These are phyloP conservation scores for Drosophila hawaiiensis DNA, from an alignment of 2,888 invertebrate genomes.

Conservation along the genomic window DNA sequence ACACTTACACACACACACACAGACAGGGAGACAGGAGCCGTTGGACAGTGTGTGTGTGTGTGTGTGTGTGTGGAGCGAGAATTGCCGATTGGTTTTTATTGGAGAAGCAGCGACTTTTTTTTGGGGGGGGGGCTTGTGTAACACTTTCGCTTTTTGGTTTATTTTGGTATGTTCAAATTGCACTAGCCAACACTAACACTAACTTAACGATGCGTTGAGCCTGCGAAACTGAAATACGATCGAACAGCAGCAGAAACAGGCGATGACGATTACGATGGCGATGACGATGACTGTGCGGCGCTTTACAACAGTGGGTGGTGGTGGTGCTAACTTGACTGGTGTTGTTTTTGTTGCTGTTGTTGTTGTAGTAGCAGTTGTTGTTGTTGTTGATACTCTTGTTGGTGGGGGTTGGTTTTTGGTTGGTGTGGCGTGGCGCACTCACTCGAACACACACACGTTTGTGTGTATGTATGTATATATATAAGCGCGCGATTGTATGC, in stretches of 20 bases:
- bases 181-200: constrained; percentile 50
- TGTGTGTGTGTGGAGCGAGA: constrained; percentile 24
- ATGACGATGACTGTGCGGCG: constrained; percentile 58
- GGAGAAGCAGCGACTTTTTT: constrained; percentile 24
- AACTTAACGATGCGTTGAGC: constrained; percentile 45
- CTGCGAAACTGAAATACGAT: constrained; percentile 49
- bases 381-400: constrained; percentile 58
- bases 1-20: constrained; percentile 20
- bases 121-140: constrained; percentile 51
- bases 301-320: constrained; percentile 71
- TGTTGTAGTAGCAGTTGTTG: constrained; percentile 32
- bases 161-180: constrained; percentile 47
- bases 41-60: constrained; percentile 16
- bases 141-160: constrained; percentile 64
- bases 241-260: constrained; percentile 45
- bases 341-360: constrained; percentile 55
- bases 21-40: constrained; percentile 27
- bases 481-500: constrained; percentile 78
- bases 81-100: constrained; percentile 34
- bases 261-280: constrained; percentile 69
- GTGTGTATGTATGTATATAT: constrained; percentile 28
- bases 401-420: constrained; percentile 78
- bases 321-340: constrained; percentile 65
- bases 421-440: constrained; percentile 62
- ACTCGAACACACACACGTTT: constrained; percentile 26